Evolutionary conservation across 1,140 invertebrate genomes (phyloP).

Genomic region (Eciton burchellii): DNA sequence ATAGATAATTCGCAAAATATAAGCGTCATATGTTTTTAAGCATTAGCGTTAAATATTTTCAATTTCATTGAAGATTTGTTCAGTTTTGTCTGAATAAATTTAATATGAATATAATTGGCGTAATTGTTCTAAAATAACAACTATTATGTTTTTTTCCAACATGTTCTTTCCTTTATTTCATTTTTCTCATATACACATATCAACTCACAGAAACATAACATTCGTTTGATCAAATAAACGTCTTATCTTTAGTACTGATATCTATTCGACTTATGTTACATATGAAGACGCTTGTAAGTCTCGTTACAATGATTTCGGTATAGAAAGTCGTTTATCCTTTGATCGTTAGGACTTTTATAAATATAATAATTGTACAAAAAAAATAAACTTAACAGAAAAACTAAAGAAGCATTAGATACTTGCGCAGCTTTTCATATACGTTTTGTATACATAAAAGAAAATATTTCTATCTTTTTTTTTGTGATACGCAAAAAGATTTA

Average conservation of each 20-base stretch:
- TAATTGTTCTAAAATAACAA: constrained; percentile 43
- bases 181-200: constrained; percentile 60
- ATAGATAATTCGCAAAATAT: background rate
- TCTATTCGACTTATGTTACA: constrained; percentile 40
- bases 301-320: constrained; percentile 27
- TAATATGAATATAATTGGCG: background rate
- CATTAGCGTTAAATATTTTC: background rate
- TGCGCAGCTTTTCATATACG: constrained; percentile 2
- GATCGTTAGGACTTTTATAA: constrained; percentile 12
- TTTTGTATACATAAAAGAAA: constrained; percentile 23
- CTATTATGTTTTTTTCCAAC: constrained; percentile 27
- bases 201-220: constrained; percentile 61
- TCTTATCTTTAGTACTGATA: constrained; percentile 42
- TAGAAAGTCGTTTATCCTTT: constrained; percentile 21
- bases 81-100: constrained; percentile 40
- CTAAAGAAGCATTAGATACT: constrained; percentile 22
- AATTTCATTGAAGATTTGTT: background rate
- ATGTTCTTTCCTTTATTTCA: constrained; percentile 44
- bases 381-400: constrained; percentile 36
- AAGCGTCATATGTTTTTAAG: background rate
- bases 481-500: constrained; percentile 6
- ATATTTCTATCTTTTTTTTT: background rate
- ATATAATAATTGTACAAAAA: constrained; percentile 23
- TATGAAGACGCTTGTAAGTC: constrained; percentile 42
- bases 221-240: constrained; percentile 35